Base-by-base conservation (phyloP, 1,140 invertebrate genomes). In the Drosophila pallidifrons region DNA sequence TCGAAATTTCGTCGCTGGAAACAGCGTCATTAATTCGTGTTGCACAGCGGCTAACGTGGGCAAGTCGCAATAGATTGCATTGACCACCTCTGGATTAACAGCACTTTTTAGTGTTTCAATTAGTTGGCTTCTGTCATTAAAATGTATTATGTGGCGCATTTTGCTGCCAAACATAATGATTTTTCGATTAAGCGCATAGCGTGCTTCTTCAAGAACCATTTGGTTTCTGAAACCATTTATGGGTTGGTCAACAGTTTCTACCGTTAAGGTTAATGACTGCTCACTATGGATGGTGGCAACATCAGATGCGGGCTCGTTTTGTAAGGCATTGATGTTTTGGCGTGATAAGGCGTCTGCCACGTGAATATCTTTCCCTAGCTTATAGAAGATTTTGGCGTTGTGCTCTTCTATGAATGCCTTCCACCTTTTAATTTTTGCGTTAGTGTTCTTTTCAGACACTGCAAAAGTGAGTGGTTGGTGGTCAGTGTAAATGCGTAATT, bases 251-350 rank as follows among this genome's bases (percentile, higher is more conserved):
- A 20, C 46, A 5, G 57, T 30, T 13, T 59, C 41, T 5, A 59
- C 15, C 8, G 57, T 59, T 6, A n/a, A 45, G 28, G 57, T 59
- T 15, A 59, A 7, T 13, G 57, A 43, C 6, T n/a, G 15, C 13
- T 59, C 57, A 13, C 57, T 59, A 15, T 59, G 57, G 2, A 59
- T 54, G 49, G 63, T 41, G 10, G 71, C 68, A 77, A 91, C 91
- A 10, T 79, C 47, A 1, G 79, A 71, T 60, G 91, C 78, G 0
- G 32, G 81, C 77, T 59, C 55, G 25, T 86, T 69, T 10, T 49
- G 13, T 16, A 38, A 13, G 32, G 10, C 11, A 25, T 32, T 32
- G 5, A 52, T 1, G 20, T 52, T 57, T 20, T 58, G 16, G 1
- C 35, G 15, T 13, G 55, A 58, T 4, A 43, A 13, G 5, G 45